Conservation (phyloP, 2,113 vertebrate species). For the Neomonachus schauinslandi region DNA sequence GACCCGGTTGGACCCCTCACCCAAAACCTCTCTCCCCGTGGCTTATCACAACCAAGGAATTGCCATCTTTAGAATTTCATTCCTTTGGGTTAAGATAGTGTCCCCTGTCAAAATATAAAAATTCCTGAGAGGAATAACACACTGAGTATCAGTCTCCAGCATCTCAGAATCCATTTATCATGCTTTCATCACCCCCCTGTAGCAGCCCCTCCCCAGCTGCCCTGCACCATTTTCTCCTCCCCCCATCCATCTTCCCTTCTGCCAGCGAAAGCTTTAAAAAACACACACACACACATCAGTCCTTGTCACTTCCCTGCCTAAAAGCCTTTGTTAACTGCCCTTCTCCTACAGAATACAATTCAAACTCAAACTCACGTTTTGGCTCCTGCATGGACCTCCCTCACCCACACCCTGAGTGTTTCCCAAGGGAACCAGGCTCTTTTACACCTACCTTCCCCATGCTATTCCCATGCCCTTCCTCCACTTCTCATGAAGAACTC, state of each 20-base stretch:
- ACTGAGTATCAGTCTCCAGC: slow-evolving; percentile 31
- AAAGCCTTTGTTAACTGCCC: background rate
- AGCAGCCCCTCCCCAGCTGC: background rate
- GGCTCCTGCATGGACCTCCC: background rate
- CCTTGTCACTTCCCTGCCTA: background rate
- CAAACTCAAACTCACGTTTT: background rate
- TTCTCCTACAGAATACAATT: background rate
- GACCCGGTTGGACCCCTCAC: background rate
- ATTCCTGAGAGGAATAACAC: slow-evolving; percentile 35
- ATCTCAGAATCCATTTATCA: slow-evolving; percentile 59
- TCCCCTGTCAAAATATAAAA: slow-evolving; percentile 56
- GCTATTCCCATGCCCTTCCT: background rate
- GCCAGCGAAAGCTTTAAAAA: background rate
- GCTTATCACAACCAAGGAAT: background rate
- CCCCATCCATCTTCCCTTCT: background rate
- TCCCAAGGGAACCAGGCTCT: background rate
- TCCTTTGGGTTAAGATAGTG: slow-evolving; percentile 65
- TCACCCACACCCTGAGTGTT: background rate
- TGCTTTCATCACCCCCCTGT: slow-evolving; percentile 42
- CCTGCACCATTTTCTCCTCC: background rate
- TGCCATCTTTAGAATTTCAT: slow-evolving; percentile 43
- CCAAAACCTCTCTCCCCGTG: background rate
- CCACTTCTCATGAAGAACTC: background rate
- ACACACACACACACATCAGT: background rate
- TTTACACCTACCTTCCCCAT: background rate